Evolutionary conservation across 2,888 invertebrate genomes (phyloP).

Genomic region (Cancer borealis): DNA sequence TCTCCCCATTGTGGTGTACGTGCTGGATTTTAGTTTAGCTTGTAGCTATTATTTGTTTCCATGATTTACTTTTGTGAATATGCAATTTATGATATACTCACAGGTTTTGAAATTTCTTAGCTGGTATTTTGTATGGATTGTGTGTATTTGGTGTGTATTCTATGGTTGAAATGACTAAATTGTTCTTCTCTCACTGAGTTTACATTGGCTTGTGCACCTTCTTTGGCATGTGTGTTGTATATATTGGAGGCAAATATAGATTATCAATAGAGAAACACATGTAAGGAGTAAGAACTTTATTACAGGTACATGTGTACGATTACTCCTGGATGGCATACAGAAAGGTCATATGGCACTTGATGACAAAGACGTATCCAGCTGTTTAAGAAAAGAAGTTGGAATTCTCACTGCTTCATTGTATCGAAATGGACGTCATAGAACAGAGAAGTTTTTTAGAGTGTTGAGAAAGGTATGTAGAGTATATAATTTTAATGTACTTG

Average conservation of each 20-base stretch:
- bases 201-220: background rate
- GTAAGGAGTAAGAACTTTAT: background rate
- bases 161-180: background rate
- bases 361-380: conserved; percentile 30
- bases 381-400: conserved; percentile 48
- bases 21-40: too few relatives aligned
- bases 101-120: too few relatives aligned
- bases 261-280: background rate
- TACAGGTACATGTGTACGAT: conserved; percentile 50
- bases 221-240: background rate
- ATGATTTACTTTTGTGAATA: too few relatives aligned
- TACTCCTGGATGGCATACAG: conserved; percentile 44
- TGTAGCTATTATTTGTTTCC: too few relatives aligned
- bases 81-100: too few relatives aligned
- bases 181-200: background rate
- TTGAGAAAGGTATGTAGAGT: conserved; percentile 52
- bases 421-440: conserved; percentile 57
- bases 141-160: too few relatives aligned
- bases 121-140: too few relatives aligned
- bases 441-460: conserved; percentile 56
- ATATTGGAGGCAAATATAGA: background rate
- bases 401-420: conserved; percentile 52
- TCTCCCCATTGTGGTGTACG: too few relatives aligned
- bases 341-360: conserved; percentile 38
- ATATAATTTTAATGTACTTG: background rate